phyloP scores from a whole-genome alignment of 2,797 vertebrate genomes.

The Crocidura indochinensis region DNA sequence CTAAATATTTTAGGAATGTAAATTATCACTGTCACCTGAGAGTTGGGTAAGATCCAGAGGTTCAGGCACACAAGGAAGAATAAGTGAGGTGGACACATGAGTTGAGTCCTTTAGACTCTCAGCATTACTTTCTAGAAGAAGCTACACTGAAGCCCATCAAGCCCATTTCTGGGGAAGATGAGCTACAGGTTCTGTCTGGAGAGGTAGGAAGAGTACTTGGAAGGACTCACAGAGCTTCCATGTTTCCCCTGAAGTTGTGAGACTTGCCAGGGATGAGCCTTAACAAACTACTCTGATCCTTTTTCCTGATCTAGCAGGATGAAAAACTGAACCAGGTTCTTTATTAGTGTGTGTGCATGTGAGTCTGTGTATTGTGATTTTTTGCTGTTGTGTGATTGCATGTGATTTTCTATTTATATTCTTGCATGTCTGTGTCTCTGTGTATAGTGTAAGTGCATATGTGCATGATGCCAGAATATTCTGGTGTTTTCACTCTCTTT shows the following conservation, averaged over 20 bases:
- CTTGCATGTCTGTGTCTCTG: neutral
- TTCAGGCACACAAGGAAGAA: neutral
- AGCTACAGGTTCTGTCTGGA: too few relatives aligned
- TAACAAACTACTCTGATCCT: neutral
- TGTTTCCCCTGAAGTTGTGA: neutral
- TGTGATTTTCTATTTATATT: neutral
- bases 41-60: neutral
- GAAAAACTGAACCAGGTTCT: neutral
- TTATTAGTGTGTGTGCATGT: neutral
- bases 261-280: neutral
- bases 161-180: neutral
- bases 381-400: neutral
- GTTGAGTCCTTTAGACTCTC: neutral
- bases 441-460: neutral
- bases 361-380: neutral
- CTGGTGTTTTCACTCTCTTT: neutral
- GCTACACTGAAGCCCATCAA: neutral
- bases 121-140: neutral
- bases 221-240: too few relatives aligned
- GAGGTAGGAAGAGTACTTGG: too few relatives aligned
- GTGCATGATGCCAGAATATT: neutral
- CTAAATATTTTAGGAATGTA: neutral
- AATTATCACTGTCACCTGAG: neutral
- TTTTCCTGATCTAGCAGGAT: neutral
- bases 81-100: neutral